Evolutionary conservation across 92 coral and sea anemone species (phyloP).

Genomic region (Desmophyllum pertusum): DNA sequence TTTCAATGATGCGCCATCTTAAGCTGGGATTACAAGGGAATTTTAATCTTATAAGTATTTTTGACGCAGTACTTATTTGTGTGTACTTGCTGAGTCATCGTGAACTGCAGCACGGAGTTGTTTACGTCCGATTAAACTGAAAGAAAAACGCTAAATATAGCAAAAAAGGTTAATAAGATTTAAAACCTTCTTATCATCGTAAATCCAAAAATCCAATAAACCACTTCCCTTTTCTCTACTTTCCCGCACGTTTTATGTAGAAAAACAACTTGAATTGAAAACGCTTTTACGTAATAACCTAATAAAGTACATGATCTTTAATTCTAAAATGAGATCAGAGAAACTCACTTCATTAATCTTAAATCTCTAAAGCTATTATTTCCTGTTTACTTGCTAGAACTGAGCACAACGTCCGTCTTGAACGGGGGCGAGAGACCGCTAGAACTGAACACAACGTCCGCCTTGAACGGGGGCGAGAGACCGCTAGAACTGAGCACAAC

Average conservation of each 20-base stretch:
- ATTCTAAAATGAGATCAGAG: not conserved
- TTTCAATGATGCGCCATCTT: not conserved
- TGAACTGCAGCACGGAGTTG: not conserved
- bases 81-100: too few species aligned
- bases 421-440: not conserved
- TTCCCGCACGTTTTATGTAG: not conserved
- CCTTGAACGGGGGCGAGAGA: not conserved
- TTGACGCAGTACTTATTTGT: not conserved
- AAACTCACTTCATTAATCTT: not conserved
- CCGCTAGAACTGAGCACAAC: too few species aligned
- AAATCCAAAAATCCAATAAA: not conserved
- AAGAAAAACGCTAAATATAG: not conserved
- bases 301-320: not conserved
- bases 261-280: not conserved
- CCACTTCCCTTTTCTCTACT: not conserved
- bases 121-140: not conserved
- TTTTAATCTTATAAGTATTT: not conserved
- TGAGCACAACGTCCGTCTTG: too few species aligned
- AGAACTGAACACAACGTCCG: too few species aligned
- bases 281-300: not conserved
- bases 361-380: not conserved
- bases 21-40: not conserved
- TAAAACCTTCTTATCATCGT: not conserved
- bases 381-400: not conserved
- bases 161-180: not conserved